Base-by-base conservation (phyloP, 2,113 vertebrate genomes). In the Petrocephalus microphthalmus region DNA sequence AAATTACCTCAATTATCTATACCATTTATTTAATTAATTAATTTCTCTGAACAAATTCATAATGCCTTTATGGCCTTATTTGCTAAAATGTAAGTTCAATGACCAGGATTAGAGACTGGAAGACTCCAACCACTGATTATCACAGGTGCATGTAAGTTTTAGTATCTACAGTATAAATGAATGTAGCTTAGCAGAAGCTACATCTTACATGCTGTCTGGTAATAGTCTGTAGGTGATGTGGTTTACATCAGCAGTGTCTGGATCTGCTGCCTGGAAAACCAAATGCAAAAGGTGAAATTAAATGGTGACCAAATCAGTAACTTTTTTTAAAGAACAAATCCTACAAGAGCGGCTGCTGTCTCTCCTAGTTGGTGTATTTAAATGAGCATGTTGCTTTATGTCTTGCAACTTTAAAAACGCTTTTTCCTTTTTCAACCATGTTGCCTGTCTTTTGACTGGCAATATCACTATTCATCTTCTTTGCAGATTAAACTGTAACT, bases 141-240 rank as follows among this genome's bases (percentile, higher is more conserved):
- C 13, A 29, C 2, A 33, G 29, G 25, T 33, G 29, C 64, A 71
- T 13, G 11, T 33, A 17, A 11, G 1, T 33, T 33, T 67, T 25
- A 57, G 20, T n/a, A 22, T 60, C 57, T 78, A n/a, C n/a, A n/a
- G n/a, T n/a, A 37, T 78, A 47, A 47, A 81, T 81, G 17, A 17
- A 45, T 81, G 42, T 45, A 45, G 25, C 15, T 45, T 81, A 81
- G 7, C 13, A 19, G 37, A 42, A 42, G 17, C 17, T 45, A n/a
- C n/a, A 67, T 67, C 96, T 0, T 96, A 99, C 98, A 98, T 96
- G 90, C 88, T 96, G 0, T 96, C 94, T 0, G 96, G 96, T 74
- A 97, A 93, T 89, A 99, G 95, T 64, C 64, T 93, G 91, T 99
- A 99, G 54, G 94, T 97, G 91, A 99, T 92, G 0, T 49, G 92